Evolutionary conservation across 2,797 vertebrate species (phyloP).

Genomic region (Enteromius unitaeniatus): DNA sequence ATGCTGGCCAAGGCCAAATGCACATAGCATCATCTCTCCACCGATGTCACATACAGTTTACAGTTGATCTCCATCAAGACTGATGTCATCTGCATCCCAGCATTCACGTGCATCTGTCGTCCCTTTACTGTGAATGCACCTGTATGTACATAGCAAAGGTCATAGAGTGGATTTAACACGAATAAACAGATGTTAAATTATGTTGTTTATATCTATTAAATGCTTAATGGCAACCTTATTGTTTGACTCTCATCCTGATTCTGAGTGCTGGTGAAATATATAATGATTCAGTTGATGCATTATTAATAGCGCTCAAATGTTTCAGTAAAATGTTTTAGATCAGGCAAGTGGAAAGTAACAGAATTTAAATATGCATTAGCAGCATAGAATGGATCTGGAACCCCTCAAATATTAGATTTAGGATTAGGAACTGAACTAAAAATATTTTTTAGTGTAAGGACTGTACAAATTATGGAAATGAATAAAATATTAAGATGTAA

Average conservation of each 20-base stretch:
- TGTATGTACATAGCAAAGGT: conserved; percentile 75
- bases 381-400: background rate
- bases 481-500: background rate
- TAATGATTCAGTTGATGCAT: background rate
- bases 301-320: background rate
- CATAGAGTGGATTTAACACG: conserved; percentile 72
- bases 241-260: background rate
- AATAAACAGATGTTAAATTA: conserved; percentile 75
- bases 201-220: conserved; percentile 43
- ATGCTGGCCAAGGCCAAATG: conserved; percentile 21
- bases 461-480: background rate
- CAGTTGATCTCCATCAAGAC: conserved; percentile 38
- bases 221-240: conserved; percentile 22
- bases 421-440: background rate
- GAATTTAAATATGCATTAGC: background rate
- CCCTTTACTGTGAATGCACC: conserved; percentile 71
- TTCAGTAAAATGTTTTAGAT: background rate
- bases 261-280: background rate
- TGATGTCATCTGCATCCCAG: conserved; percentile 44
- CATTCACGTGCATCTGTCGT: conserved; percentile 65
- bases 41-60: conserved; percentile 32
- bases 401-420: background rate
- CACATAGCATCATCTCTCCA: conserved; percentile 29
- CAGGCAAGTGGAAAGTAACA: background rate
- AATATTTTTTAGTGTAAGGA: background rate